A percentile compares a stretch with the other conserved stretches of the same genome.
phyloP scores from a whole-genome alignment of 2,888 invertebrate genomes.

The Dermolepida albohirtum region DNA sequence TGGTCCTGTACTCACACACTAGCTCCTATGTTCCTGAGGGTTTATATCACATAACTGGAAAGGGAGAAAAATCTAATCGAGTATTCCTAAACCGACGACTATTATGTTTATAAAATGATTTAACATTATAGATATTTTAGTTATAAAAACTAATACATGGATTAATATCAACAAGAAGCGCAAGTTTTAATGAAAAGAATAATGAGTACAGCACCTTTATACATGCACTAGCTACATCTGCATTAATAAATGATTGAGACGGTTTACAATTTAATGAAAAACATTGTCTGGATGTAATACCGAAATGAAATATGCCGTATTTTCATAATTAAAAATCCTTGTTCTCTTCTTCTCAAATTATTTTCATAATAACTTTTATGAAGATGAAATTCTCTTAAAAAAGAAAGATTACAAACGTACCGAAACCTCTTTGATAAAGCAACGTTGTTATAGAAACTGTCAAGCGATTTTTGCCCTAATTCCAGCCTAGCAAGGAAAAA shows the following conservation, averaged over 20 bases:
- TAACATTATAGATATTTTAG: no score
- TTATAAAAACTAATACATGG: no score
- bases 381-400: slow-evolving; percentile 2
- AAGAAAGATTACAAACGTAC: background rate
- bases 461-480: slow-evolving; percentile 7
- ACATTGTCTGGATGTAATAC: background rate
- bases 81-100: no score
- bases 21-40: no score
- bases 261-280: background rate
- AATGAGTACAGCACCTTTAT: no score
- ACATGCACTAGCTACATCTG: background rate
- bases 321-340: background rate
- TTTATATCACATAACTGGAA: no score
- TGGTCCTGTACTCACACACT: no score
- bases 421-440: background rate
- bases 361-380: background rate
- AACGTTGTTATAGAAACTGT: slow-evolving; percentile 6
- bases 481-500: background rate
- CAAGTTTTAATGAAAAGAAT: no score
- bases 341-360: no score
- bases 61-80: no score
- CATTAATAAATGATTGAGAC: background rate
- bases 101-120: no score
- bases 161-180: no score
- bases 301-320: background rate